These are phyloP conservation scores for Mya arenaria DNA, from an alignment of 1,140 invertebrate species.

Conservation along the genomic window DNA sequence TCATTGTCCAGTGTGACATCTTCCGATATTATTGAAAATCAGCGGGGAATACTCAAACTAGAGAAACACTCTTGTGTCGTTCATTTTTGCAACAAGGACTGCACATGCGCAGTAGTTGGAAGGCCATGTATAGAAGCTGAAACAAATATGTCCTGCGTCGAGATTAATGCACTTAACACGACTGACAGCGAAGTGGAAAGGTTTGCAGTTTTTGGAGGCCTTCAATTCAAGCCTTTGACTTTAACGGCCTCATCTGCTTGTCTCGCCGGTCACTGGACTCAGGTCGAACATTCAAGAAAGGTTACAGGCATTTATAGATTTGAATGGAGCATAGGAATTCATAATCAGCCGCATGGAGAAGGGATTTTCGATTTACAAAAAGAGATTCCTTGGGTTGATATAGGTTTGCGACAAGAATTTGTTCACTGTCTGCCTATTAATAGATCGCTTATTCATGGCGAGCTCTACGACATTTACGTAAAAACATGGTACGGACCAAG, in stretches of 20 bases:
- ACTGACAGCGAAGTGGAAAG: background rate
- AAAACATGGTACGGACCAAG: constrained; percentile 5
- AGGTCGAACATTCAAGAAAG: background rate
- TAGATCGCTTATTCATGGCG: background rate
- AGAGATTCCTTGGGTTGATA: constrained; percentile 23
- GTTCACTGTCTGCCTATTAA: background rate
- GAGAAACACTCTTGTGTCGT: constrained; percentile 17
- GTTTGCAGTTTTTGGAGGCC: constrained; percentile 9
- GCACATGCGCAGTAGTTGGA: constrained; percentile 20
- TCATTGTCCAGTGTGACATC: background rate
- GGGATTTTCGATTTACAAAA: constrained; percentile 2
- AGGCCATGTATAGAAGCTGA: background rate
- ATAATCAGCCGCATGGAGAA: background rate
- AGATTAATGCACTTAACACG: background rate
- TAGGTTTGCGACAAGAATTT: background rate
- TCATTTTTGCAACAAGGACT: constrained; percentile 31
- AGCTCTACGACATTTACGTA: background rate
- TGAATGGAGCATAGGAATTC: constrained; percentile 41
- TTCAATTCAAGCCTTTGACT: background rate
- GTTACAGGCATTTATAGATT: constrained; percentile 2
- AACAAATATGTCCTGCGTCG: background rate
- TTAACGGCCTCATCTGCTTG: constrained; percentile 20
- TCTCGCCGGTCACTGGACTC: constrained; percentile 15
- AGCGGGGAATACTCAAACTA: constrained; percentile 8
- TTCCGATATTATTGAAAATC: background rate